Conservation (phyloP, 2,797 vertebrate species). For the Pangasius larnaudii region DNA sequence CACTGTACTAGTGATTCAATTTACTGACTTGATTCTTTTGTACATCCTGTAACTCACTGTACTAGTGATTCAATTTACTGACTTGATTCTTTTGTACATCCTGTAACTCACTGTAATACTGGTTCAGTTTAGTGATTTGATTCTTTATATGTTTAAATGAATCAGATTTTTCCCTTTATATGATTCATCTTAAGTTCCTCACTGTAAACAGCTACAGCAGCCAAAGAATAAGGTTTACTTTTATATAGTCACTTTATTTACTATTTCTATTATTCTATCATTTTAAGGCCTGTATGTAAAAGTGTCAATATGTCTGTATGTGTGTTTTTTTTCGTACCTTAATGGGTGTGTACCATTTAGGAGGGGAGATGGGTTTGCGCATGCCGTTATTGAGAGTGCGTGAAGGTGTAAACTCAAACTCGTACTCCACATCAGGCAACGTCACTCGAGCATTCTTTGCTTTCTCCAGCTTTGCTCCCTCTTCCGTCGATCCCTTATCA, state of each 20-base stretch:
- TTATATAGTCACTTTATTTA: not conserved
- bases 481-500: constrained; percentile 95
- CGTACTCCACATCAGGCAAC: constrained; percentile 90
- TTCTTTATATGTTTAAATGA: not conserved
- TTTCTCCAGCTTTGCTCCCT: constrained; percentile 95
- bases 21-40: not conserved
- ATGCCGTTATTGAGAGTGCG: constrained; percentile 77
- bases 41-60: not conserved
- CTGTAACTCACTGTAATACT: not conserved
- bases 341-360: constrained; percentile 96
- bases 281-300: not conserved
- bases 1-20: not conserved
- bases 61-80: not conserved
- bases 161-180: not conserved
- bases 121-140: not conserved
- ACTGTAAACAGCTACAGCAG: not conserved
- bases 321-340: constrained; percentile 76
- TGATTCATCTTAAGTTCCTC: not conserved
- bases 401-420: constrained; percentile 81
- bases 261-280: not conserved
- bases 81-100: not conserved
- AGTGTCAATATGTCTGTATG: not conserved
- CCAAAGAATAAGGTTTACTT: not conserved
- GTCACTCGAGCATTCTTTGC: constrained; percentile 95
- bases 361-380: constrained; percentile 73